Base-by-base conservation (phyloP, 2,797 vertebrate genomes). In the Podargus strigoides region DNA sequence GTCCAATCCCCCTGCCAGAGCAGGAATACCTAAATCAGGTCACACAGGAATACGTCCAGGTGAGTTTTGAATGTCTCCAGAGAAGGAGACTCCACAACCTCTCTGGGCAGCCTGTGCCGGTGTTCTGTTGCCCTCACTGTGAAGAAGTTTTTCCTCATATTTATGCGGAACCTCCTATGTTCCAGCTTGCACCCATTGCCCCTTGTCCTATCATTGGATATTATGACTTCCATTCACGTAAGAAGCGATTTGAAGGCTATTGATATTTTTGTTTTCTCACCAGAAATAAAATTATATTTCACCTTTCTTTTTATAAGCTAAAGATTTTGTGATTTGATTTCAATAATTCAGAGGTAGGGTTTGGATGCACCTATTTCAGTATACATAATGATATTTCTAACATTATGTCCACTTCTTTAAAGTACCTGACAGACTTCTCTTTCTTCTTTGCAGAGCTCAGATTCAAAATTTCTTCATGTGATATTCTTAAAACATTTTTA, bases 281-380 rank as follows among this genome's bases (percentile, higher is more conserved):
- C 27, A 85, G 78, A 82, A 93, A 83, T 78, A 90, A 95, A 88
- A 87, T 53, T 74, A 30, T 44, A 77, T 80, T 94, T 95, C 66
- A 76, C 22, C 44, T 73, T 78, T 62, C 8, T 3, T 78, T 66
- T 69, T 59, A 87, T 83, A 79, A 12, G 8, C 42, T 82, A 32
- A 88, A 55, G 24, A 36, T 68, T 69, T 59, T 69, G 49, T 86
- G 34, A 93, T 93, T 95, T 89, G 37, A 79, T 82, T 84, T 32
- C 53, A 94, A 34, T 90, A 62, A 82, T 59, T 92, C 73, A 60
- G 14, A 19, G 27, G 21, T 37, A 7, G 50, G 6, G 15, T 58
- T 86, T 60, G 24, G 27, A 80, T 77, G 58, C 15, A 75, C 7
- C 7, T 70, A 41, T 89, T 95, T 94, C 67, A 62, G 30, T 44